A percentile compares a stretch with the other conserved stretches of the same genome.
phyloP scores from a whole-genome alignment of 2,113 vertebrate genomes.

The Rallus limicola region DNA sequence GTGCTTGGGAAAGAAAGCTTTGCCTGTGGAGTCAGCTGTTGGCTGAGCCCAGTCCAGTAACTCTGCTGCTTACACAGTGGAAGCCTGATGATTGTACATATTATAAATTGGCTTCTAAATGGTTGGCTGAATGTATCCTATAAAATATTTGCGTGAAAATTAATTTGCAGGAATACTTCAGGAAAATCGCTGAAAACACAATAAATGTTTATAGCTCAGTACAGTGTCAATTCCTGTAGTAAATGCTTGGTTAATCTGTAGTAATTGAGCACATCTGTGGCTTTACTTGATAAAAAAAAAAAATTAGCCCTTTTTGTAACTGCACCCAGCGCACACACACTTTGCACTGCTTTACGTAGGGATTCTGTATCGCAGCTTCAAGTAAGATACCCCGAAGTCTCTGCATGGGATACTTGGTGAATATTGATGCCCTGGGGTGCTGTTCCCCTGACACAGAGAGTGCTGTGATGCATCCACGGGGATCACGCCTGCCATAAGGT shows the following conservation, averaged over 20 bases:
- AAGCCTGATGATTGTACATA: neutral
- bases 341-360: neutral
- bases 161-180: neutral
- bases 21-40: neutral
- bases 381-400: neutral
- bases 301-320: neutral
- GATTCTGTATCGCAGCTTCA: neutral
- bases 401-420: neutral
- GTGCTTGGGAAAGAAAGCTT: neutral
- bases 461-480: rapidly evolving
- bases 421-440: neutral
- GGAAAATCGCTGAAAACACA: constrained; percentile 1
- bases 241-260: constrained; percentile 5
- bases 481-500: neutral
- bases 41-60: neutral
- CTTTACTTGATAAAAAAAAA: neutral
- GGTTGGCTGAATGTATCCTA: neutral
- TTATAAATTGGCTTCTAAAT: neutral
- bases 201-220: neutral
- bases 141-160: neutral
- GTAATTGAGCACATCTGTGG: neutral
- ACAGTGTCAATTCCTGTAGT: neutral
- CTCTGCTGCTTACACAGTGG: neutral
- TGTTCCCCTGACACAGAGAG: neutral
- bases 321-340: neutral